phyloP scores from a whole-genome alignment of 2,797 vertebrate species.

The Sebastes trivittatus region DNA sequence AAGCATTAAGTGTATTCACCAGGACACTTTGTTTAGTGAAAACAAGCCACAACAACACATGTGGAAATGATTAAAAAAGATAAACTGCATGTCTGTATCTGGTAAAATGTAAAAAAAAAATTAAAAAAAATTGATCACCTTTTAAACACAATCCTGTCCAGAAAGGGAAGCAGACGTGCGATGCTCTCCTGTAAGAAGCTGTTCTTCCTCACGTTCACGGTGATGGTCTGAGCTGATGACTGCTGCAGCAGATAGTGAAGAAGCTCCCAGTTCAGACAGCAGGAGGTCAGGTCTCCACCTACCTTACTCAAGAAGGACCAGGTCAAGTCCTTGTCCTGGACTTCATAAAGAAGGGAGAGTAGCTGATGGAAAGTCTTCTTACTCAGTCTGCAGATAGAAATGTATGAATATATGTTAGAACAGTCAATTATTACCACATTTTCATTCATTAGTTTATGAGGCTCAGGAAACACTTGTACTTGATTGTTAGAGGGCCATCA shows the following conservation, averaged over 20 bases:
- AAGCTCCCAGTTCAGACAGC: conserved; percentile 51
- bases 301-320: conserved; percentile 39
- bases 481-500: conserved; percentile 34
- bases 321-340: conserved; percentile 44
- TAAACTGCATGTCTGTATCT: neutral
- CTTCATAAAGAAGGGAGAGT: conserved; percentile 38
- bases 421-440: too few species aligned
- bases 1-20: neutral
- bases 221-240: conserved; percentile 24
- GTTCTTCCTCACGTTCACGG: conserved; percentile 51
- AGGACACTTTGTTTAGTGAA: neutral
- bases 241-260: conserved; percentile 50
- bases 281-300: conserved; percentile 59
- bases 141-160: conserved; percentile 29
- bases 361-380: conserved; percentile 36
- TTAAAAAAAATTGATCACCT: neutral
- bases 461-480: conserved; percentile 10
- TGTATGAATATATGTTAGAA: neutral
- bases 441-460: accelerated
- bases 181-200: conserved; percentile 12
- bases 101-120: neutral
- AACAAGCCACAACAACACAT: neutral
- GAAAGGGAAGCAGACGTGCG: conserved; percentile 32
- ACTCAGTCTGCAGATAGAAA: conserved; percentile 36
- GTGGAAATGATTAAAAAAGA: neutral